phyloP scores from a whole-genome alignment of 2,797 vertebrate genomes.

The Crypturellus tataupa region DNA sequence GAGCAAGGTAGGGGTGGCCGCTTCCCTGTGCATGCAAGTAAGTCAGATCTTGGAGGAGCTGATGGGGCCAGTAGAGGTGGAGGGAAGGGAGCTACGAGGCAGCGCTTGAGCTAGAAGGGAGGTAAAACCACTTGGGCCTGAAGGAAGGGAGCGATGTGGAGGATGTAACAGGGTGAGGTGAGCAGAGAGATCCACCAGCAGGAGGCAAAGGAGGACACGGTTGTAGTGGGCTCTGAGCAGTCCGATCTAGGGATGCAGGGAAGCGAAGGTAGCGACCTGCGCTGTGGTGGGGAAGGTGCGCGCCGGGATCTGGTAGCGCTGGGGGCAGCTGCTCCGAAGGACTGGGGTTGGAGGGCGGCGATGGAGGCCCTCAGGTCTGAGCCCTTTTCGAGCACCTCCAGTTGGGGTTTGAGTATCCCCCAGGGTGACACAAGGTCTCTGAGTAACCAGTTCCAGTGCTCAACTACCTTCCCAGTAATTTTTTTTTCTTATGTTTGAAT shows the following conservation, averaged over 20 bases:
- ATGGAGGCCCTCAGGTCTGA: rapidly evolving
- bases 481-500: background rate
- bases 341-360: background rate
- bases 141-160: background rate
- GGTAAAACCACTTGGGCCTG: too few relatives aligned
- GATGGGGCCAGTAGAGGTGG: background rate
- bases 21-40: rapidly evolving
- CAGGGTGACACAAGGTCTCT: background rate
- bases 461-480: background rate
- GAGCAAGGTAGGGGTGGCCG: background rate
- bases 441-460: background rate
- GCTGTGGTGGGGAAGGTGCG: background rate
- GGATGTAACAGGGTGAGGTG: background rate
- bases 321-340: background rate
- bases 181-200: background rate
- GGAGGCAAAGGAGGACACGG: background rate
- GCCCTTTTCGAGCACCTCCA: rapidly evolving
- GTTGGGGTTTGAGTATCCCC: background rate
- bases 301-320: background rate
- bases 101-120: background rate
- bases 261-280: rapidly evolving
- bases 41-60: background rate
- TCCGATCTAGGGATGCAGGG: background rate
- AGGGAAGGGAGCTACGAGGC: background rate
- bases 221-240: background rate